These are phyloP conservation scores for Pangasius djambal DNA, from an alignment of 2,797 vertebrate species.

Conservation along the genomic window DNA sequence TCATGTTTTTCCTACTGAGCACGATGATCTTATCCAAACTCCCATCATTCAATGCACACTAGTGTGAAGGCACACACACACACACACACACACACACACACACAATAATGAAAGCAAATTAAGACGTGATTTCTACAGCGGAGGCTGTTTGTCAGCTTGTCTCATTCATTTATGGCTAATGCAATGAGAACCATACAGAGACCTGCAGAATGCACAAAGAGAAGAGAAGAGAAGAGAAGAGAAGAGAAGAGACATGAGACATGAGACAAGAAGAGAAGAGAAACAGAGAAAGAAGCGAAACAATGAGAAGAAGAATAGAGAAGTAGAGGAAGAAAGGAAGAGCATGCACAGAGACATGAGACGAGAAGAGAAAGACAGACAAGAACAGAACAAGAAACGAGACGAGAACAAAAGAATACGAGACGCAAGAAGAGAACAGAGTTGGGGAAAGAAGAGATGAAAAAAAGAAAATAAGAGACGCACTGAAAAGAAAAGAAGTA, in stretches of 20 bases:
- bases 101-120: conserved; percentile 61
- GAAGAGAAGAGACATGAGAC: not conserved
- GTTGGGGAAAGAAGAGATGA: not conserved
- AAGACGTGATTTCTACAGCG: conserved; percentile 73
- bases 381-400: not conserved
- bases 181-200: conserved; percentile 74
- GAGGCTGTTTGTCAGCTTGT: conserved; percentile 72
- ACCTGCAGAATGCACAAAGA: conserved; percentile 71
- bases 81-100: conserved; percentile 33
- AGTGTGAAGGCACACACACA: not conserved
- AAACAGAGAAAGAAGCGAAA: not conserved
- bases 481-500: conserved; percentile 37
- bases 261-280: not conserved
- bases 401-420: not conserved
- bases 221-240: conserved; percentile 17
- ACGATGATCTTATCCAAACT: not conserved
- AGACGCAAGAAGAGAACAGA: not conserved
- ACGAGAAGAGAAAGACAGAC: not conserved
- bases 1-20: too few relatives aligned
- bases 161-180: conserved; percentile 78
- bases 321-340: too few relatives aligned
- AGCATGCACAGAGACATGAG: not conserved
- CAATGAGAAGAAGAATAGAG: conserved; percentile 15
- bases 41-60: not conserved
- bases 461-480: not conserved